phyloP scores from a whole-genome alignment of 2,888 invertebrate genomes.

The Sesamia inferens region DNA sequence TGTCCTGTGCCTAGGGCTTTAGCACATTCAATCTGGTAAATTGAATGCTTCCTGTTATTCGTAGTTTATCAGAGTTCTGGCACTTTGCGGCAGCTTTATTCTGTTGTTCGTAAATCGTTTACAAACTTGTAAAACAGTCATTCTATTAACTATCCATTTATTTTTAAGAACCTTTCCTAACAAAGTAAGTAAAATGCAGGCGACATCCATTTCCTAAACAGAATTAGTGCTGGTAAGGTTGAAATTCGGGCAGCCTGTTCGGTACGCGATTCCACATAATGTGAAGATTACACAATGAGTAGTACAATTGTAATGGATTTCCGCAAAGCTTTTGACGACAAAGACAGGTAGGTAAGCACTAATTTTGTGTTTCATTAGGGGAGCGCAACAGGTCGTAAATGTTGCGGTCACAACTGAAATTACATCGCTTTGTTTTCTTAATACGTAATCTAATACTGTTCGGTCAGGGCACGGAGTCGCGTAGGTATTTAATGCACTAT shows the following conservation, averaged over 20 bases:
- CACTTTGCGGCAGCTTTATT: conserved; percentile 14
- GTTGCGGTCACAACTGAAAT: conserved; percentile 82
- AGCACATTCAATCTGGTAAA: conserved; percentile 17
- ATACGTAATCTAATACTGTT: conserved; percentile 79
- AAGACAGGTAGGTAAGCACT: conserved; percentile 45
- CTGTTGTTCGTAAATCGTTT: not conserved
- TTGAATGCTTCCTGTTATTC: conserved; percentile 64
- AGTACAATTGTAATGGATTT: conserved; percentile 37
- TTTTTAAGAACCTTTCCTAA: conserved; percentile 2
- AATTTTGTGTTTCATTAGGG: conserved; percentile 56
- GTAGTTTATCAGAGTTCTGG: conserved; percentile 31
- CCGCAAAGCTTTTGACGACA: conserved; percentile 35
- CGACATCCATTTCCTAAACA: conserved; percentile 10
- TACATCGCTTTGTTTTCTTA: conserved; percentile 82
- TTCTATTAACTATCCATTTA: conserved; percentile 4
- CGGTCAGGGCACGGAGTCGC: conserved; percentile 55
- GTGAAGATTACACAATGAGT: conserved; percentile 35
- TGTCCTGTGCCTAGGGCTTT: conserved; percentile 21
- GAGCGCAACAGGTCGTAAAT: conserved; percentile 79
- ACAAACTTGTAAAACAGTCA: not conserved
- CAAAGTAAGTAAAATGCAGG: not conserved
- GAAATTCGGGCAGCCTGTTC: conserved; percentile 9
- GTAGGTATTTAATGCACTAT: conserved; percentile 21
- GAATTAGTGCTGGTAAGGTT: conserved; percentile 8
- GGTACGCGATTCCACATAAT: conserved; percentile 25